A percentile compares a stretch with the other conserved stretches of the same genome.
Evolutionary conservation across 2,888 invertebrate species (phyloP).

Genomic region (Lycia hirtaria): DNA sequence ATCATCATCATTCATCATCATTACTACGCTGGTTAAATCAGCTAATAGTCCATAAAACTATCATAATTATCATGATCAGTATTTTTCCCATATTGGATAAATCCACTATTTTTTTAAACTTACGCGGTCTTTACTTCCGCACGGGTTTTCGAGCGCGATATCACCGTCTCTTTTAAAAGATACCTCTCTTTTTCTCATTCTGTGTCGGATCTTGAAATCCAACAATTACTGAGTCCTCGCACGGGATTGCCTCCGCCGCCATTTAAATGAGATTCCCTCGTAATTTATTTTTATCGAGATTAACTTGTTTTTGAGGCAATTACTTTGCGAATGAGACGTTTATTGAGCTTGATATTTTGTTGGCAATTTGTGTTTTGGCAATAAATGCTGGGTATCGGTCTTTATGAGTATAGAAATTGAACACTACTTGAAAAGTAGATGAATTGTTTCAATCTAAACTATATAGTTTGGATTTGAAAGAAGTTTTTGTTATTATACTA

Average conservation of each 20-base stretch:
- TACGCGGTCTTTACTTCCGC: too few species aligned
- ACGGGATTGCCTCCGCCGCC: slow-evolving; percentile 24
- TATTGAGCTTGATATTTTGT: slow-evolving; percentile 16
- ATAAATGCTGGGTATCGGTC: neutral
- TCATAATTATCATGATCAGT: too few species aligned
- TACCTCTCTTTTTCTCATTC: slow-evolving; percentile 1
- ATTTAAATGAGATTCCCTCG: slow-evolving; percentile 31
- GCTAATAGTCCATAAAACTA: too few species aligned
- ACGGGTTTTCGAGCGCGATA: too few species aligned
- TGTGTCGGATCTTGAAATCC: neutral
- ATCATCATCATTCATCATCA: too few species aligned
- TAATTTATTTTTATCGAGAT: slow-evolving; percentile 36
- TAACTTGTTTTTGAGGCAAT: slow-evolving; percentile 32
- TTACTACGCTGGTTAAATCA: too few species aligned
- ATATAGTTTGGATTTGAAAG: too few species aligned
- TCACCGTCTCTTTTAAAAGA: neutral
- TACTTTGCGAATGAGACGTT: slow-evolving; percentile 24
- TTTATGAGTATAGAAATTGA: neutral
- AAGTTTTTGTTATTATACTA: too few species aligned
- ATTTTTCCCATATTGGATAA: too few species aligned
- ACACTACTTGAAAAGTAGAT: neutral
- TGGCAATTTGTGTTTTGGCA: slow-evolving; percentile 13
- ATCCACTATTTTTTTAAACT: too few species aligned
- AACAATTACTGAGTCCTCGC: slow-evolving; percentile 19
- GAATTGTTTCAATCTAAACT: too few species aligned